phyloP scores from a whole-genome alignment of 2,888 invertebrate genomes.

The Iphiclides podalirius region DNA sequence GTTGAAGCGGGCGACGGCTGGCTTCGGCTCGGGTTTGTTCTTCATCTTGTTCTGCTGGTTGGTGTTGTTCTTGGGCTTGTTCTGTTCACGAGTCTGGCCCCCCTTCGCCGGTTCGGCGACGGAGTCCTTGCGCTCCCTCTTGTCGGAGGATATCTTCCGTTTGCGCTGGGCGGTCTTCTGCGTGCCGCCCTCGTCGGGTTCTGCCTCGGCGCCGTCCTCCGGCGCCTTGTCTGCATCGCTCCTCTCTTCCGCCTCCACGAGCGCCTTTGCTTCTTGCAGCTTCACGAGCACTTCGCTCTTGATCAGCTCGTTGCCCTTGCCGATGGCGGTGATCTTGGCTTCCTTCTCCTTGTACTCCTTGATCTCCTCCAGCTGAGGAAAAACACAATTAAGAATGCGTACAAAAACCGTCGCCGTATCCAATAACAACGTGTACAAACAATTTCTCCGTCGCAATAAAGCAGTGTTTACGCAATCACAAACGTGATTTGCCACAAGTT shows the following conservation, averaged over 20 bases:
- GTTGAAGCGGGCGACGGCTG: conserved; percentile 37
- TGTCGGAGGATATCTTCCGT: not conserved
- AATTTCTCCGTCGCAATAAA: too few species aligned
- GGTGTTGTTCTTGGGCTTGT: conserved; percentile 18
- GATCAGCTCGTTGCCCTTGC: conserved; percentile 53
- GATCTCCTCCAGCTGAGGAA: conserved; percentile 54
- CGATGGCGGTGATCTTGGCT: conserved; percentile 49
- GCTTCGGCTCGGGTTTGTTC: conserved; percentile 30
- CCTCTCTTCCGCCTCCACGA: conserved; percentile 38
- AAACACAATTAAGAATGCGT: conserved; percentile 3
- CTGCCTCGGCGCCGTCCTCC: conserved; percentile 31
- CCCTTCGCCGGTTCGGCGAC: not conserved
- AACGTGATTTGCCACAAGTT: too few species aligned
- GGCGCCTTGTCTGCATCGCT: conserved; percentile 25
- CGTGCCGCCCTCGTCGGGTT: conserved; percentile 5
- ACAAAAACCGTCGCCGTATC: too few species aligned
- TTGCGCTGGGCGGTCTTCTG: conserved; percentile 7
- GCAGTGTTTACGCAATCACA: too few species aligned
- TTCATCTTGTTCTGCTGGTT: conserved; percentile 28
- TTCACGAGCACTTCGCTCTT: conserved; percentile 51
- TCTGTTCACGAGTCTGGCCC: conserved; percentile 7
- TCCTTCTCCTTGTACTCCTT: conserved; percentile 59
- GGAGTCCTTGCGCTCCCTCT: conserved; percentile 1
- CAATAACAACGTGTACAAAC: too few species aligned
- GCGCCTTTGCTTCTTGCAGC: conserved; percentile 43